Evolutionary conservation across 64 coral and sea anemone genomes (phyloP).

Genomic region (Acropora yongei): DNA sequence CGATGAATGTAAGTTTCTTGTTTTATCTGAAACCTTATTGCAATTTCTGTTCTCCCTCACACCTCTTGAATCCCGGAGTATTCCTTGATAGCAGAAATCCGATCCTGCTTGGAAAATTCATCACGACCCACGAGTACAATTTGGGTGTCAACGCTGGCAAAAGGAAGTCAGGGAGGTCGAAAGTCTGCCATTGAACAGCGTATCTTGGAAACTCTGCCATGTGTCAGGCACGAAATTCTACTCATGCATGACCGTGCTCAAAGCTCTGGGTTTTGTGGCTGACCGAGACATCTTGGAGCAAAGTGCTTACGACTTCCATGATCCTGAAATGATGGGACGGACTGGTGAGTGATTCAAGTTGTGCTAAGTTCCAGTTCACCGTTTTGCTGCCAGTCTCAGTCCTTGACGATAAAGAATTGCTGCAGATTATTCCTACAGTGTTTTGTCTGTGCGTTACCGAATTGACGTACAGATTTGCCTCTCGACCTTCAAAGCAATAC

Average conservation of each 20-base stretch:
- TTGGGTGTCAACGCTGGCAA: constrained; percentile 98
- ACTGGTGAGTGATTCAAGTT: constrained; percentile 51
- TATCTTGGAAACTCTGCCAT: constrained; percentile 91
- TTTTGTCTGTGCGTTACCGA: no score
- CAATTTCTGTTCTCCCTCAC: no score
- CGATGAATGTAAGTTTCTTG: not conserved
- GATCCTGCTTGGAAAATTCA: constrained; percentile 93
- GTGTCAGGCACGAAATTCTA: constrained; percentile 96
- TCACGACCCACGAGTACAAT: constrained; percentile 95
- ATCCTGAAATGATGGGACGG: constrained; percentile 98
- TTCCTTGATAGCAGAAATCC: constrained; percentile 95
- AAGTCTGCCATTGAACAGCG: constrained; percentile 96
- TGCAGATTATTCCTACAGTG: no score
- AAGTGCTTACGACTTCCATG: constrained; percentile 99
- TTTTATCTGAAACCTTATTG: no score
- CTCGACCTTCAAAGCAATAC: no score
- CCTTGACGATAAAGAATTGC: no score
- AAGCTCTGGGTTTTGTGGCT: constrained; percentile 97
- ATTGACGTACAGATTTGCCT: no score
- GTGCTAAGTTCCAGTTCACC: no score
- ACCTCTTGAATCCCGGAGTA: constrained; percentile 57
- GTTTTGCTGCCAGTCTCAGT: no score
- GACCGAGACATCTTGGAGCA: constrained; percentile 97
- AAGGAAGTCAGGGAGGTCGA: constrained; percentile 87
- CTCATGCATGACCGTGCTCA: constrained; percentile 94